Percentiles rank a stretch among this genome's conserved stretches.
phyloP scores from a whole-genome alignment of 2,113 vertebrate genomes.

The Gracilinanus agilis region DNA sequence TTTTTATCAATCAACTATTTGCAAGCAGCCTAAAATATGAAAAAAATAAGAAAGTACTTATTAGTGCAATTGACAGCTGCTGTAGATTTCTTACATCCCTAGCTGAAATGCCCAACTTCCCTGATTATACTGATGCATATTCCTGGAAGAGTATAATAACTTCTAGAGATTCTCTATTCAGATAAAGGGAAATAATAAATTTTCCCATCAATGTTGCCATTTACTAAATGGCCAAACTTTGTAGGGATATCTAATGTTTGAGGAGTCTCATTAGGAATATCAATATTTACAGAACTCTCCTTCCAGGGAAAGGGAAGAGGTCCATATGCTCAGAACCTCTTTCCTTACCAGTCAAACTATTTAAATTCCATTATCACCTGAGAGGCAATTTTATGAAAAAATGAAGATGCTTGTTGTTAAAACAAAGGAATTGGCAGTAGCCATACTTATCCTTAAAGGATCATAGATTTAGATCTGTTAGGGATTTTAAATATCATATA shows the following conservation, averaged over 20 bases:
- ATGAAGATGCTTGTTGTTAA: not conserved
- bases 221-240: not conserved
- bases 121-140: not conserved
- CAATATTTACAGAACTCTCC: not conserved
- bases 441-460: not conserved
- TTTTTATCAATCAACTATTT: not conserved
- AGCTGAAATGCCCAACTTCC: not conserved
- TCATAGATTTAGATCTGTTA: not conserved
- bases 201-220: not conserved
- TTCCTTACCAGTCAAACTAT: not conserved
- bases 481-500: not conserved
- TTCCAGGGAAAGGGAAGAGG: not conserved
- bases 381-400: not conserved
- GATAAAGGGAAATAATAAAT: not conserved
- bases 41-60: not conserved
- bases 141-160: not conserved
- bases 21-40: not conserved
- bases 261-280: not conserved
- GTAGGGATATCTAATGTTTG: not conserved
- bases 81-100: not conserved
- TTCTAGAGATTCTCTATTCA: not conserved
- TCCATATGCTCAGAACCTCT: not conserved
- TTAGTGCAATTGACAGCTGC: not conserved
- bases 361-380: not conserved
- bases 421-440: not conserved